Percentiles rank a stretch among this genome's conserved stretches.
phyloP scores from a whole-genome alignment of 2,797 vertebrate species.

The Odontamblyopus lacepedii region DNA sequence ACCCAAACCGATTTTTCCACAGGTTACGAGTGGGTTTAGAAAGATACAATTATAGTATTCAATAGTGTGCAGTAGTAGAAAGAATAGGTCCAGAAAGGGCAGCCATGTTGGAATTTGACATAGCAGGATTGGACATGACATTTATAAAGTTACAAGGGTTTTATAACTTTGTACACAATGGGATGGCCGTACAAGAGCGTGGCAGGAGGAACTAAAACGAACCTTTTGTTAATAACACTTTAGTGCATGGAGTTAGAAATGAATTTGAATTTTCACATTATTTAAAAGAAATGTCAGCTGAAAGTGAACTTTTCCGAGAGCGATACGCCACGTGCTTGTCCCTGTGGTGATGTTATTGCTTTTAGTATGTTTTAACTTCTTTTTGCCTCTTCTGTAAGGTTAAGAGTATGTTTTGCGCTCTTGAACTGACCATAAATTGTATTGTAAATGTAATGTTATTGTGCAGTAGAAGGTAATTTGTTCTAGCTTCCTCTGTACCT shows the following conservation, averaged over 20 bases:
- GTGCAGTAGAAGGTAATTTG: background rate
- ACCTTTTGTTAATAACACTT: slow-evolving; percentile 16
- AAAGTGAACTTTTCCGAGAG: background rate
- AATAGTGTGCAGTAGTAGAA: slow-evolving; percentile 19
- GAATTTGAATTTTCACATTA: background rate
- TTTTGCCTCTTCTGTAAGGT: background rate
- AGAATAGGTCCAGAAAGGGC: slow-evolving; percentile 6
- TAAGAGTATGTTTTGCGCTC: background rate
- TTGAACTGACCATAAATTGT: background rate
- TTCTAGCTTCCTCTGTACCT: background rate
- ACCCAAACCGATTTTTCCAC: slow-evolving; percentile 20
- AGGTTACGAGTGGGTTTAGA: slow-evolving; percentile 17
- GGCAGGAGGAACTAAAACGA: background rate
- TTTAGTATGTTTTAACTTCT: background rate
- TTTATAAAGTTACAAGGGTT: background rate
- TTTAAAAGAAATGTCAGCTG: background rate
- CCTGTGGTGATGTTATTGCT: background rate
- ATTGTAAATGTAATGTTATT: background rate
- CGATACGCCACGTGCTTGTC: background rate
- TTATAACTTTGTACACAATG: slow-evolving; percentile 5
- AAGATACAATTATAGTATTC: slow-evolving; percentile 15
- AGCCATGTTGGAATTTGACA: background rate
- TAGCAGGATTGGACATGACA: background rate
- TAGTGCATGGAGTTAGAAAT: background rate
- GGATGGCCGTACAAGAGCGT: background rate